A percentile compares a stretch with the other conserved stretches of the same genome.
Conservation (phyloP, 2,888 invertebrate genomes). For the Crepidodera aurea region DNA sequence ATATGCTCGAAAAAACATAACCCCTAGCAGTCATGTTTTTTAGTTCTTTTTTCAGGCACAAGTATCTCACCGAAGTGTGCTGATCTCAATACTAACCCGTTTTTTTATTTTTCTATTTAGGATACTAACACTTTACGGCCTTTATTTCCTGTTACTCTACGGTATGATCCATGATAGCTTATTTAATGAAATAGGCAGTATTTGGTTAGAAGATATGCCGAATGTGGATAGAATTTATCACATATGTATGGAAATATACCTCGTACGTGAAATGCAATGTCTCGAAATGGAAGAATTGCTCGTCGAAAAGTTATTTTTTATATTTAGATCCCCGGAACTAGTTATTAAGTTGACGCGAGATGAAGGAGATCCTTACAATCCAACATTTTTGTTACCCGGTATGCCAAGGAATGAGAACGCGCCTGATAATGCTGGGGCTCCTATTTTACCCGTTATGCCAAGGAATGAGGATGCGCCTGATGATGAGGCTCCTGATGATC, state of each 20-base stretch:
- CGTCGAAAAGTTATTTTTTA: slow-evolving; percentile 70
- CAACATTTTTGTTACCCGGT: slow-evolving; percentile 17
- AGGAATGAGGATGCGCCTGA: not conserved
- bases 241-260: slow-evolving; percentile 52
- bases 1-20: no score
- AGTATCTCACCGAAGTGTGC: no score
- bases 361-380: slow-evolving; percentile 22
- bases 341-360: slow-evolving; percentile 47
- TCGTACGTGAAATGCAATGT: slow-evolving; percentile 66
- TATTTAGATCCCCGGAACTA: slow-evolving; percentile 68
- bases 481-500: no score
- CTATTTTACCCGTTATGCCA: not conserved
- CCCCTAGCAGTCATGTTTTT: no score
- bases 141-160: slow-evolving; percentile 70
- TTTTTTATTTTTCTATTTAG: slow-evolving; percentile 57
- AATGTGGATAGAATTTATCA: slow-evolving; percentile 50
- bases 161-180: slow-evolving; percentile 8
- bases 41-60: no score
- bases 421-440: no score
- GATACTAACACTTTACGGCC: slow-evolving; percentile 72
- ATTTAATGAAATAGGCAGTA: slow-evolving; percentile 60
- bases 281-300: slow-evolving; percentile 70
- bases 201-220: slow-evolving; percentile 51
- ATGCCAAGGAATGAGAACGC: not conserved
- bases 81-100: no score